Evolutionary conservation across 2,113 vertebrate genomes (phyloP), one percentile per base, ranked within the genome.

Genomic region (Sinocyclocheilus anshuiensis): DNA sequence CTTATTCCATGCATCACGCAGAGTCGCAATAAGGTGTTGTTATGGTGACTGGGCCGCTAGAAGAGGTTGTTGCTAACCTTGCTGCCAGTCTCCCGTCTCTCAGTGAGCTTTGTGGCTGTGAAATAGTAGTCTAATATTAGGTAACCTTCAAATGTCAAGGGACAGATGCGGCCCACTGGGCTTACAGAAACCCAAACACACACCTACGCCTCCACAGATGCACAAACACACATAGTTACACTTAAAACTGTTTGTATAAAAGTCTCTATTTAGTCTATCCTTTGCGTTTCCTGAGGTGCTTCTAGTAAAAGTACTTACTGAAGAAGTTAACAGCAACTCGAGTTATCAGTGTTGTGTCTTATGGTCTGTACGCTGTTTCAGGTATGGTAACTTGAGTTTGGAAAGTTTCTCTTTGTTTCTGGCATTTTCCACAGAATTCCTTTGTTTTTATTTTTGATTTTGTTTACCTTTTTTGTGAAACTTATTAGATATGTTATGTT

Each of bases 141-240:
- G 67, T 89, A 88, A 89, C 86, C 88, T 88, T 90, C 77, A 90
- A 91, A 91, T 91, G 89, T 91, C 89, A 90, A 82, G 45, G 42
- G 48, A 72, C 61, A 84, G 42, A 76, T 67, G 69, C 11, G 22
- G 61, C 42, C 13, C 55, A 77, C 26, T 82, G 76, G 45, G 45
- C 77, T 84, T 80, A 71, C 78, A 8, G 48, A 67, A 69, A 71
- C n/a, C 77, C 42, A 84, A 82, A 87, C 78, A 86, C 61, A 86
- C 81, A 84, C 88, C 79, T 80, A 77, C 61, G 45, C 81, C 83
- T 74, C 42, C 57, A 84, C 50, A 85, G 26, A 81, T 82, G 76
- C 75, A 81, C 48, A 69, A 48, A 72, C 36, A 77, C 79, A 85
- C 65, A 81, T 36, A 36, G 67, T 69, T 33, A 36, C 67, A 69